Conservation (phyloP, 2,888 invertebrate species). For the Morpho achilles region DNA sequence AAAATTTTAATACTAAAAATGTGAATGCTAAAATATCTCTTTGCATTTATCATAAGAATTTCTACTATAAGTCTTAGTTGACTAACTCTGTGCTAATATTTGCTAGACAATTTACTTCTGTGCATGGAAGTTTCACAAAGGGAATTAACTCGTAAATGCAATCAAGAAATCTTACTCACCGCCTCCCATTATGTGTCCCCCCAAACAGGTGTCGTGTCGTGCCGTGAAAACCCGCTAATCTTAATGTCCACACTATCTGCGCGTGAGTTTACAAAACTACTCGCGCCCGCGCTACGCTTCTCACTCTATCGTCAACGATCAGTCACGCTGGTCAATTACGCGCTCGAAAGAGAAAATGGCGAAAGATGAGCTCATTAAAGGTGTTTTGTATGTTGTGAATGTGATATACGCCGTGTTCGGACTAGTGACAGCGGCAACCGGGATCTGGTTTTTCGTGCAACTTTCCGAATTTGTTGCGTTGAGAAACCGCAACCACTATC, state of each 20-base stretch:
- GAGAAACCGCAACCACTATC: constrained; percentile 67
- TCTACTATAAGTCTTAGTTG: no score
- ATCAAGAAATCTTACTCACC: constrained; percentile 17
- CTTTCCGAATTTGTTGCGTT: constrained; percentile 62
- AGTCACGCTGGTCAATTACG: constrained; percentile 44
- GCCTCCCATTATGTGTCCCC: constrained; percentile 6
- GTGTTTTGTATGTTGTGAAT: constrained; percentile 63
- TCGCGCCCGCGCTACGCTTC: constrained; percentile 50
- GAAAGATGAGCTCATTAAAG: constrained; percentile 65
- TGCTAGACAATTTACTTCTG: background rate
- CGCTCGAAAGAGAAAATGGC: constrained; percentile 45
- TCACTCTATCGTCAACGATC: constrained; percentile 59
- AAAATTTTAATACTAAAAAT: no score
- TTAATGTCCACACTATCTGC: constrained; percentile 40
- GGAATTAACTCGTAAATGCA: constrained; percentile 11
- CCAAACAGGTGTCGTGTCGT: constrained; percentile 26
- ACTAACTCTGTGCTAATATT: background rate
- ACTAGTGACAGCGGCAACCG: constrained; percentile 61
- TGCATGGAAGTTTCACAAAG: background rate
- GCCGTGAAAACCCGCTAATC: constrained; percentile 22
- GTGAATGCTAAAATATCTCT: no score
- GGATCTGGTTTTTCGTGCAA: constrained; percentile 74
- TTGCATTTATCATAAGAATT: no score
- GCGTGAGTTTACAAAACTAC: constrained; percentile 61
- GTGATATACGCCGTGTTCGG: constrained; percentile 68